Evolutionary conservation across 1,140 invertebrate species (phyloP), one percentile per base, ranked within the genome.

Genomic region (Scaptomyza pallida): DNA sequence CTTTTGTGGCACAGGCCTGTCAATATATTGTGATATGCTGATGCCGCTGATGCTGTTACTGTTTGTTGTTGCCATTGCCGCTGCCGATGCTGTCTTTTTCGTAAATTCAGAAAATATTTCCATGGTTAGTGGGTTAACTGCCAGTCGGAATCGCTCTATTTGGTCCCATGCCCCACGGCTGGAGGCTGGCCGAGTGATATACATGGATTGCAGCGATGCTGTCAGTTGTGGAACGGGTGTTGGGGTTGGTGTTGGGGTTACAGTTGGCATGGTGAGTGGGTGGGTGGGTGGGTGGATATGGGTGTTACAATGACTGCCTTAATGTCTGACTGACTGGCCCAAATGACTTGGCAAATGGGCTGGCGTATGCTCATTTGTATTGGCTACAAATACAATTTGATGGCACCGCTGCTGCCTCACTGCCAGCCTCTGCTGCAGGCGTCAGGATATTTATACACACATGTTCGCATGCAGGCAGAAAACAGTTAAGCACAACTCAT

Each of bases 331-430:
- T 68, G 73, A 63, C 78, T 81, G 81, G 57, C 70, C 72, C 63
- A 71, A 71, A 71, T 72, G 70, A 67, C 79, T 85, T 80, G 78
- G 73, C 85, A 85, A 85, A 85, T 85, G 73, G 81, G 77, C 81
- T 86, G 82, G 69, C 81, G 77, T 85, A 85, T 88, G 82, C 78
- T 88, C 82, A 88, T 88, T 88, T 88, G 82, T 88, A 88, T 88
- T 82, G 82, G 74, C 78, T 82, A 78, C 82, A 88, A 88, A 88
- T 81, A 88, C 82, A 88, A 88, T 88, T 88, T 88, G 78, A 88
- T 88, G 81, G 82, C 70, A 67, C 74, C 74, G 48, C 57, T 50
- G 17, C n/a, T 21, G 47, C 60, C 41, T 52, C 54, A 43, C 30
- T 72, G 40, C 41, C 13, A 15, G 43, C 45, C 52, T 26, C 37